Evolutionary conservation across 1,140 invertebrate genomes (phyloP), one percentile per base, ranked within the genome.

Genomic region (Antheraea pernyi): DNA sequence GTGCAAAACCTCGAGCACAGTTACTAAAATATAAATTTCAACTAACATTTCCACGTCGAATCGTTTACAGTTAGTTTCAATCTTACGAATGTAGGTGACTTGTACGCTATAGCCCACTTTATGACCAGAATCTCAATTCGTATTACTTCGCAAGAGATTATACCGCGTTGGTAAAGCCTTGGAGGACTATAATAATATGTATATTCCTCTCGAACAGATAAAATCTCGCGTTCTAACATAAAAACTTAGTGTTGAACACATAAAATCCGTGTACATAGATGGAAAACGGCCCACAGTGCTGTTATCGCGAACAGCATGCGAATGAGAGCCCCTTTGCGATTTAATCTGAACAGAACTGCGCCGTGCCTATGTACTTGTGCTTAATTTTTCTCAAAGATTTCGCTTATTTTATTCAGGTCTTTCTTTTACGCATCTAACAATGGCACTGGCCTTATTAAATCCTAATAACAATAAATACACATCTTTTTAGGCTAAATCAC

Each of bases 291-390:
- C 72, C 65, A 70, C 60, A 13, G 9, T 65, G 69, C 63, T 70
- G 73, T 78, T 80, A 80, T 79, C 74, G 77, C 75, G 73, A 42
- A 69, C 67, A 67, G 79, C 79, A 84, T 81, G 79, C 77, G 76
- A 80, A 84, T 76, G 77, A 81, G 82, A 73, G 65, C 73, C 72
- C 79, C 80, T 81, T 81, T 81, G 77, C 82, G 82, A 88, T 88
- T 77, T 84, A 82, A 88, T 85, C 81, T 80, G 71, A 61, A 78
- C 76, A 75, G 75, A 85, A 79, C 75, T 79, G 62, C 73, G 67
- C 75, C 42, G 76, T 69, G 58, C 30, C 63, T 74, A 69, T 85
- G 74, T 65, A 62, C 48, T 76, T 75, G 82, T 80, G 64, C 73
- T 81, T 74, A 65, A 70, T 83, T 76, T 77, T 78, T 84, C 16